Percentiles rank a stretch among this genome's conserved stretches.
Conservation (phyloP, 2,113 vertebrate species). For the Monarcha castaneiventris region DNA sequence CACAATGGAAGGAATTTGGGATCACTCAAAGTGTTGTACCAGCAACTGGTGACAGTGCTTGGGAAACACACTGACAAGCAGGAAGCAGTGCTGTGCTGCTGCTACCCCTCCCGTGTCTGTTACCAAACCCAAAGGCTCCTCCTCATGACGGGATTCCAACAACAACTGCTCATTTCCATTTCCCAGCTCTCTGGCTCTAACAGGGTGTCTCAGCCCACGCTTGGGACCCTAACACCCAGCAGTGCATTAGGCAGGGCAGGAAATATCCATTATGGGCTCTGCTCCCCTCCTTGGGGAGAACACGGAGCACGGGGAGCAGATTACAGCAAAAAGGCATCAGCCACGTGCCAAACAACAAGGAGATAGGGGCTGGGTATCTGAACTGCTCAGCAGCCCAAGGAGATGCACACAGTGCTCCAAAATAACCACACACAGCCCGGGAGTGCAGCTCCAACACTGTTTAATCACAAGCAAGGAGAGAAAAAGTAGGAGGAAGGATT, state of each 20-base stretch:
- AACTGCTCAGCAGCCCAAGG: not conserved
- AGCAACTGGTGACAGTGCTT: rapidly evolving
- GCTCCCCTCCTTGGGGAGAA: not conserved
- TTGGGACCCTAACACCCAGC: not conserved
- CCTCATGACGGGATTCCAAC: not conserved
- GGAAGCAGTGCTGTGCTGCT: rapidly evolving
- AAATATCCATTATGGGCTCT: not conserved
- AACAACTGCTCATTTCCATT: not conserved
- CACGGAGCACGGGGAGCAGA: not conserved
- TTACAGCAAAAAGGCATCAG: not conserved
- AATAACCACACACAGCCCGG: not conserved
- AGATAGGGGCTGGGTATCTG: rapidly evolving
- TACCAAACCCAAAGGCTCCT: not conserved
- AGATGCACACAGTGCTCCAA: not conserved
- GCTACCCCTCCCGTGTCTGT: rapidly evolving
- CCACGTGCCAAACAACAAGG: not conserved
- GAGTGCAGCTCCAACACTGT: not conserved
- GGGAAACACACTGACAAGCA: not conserved
- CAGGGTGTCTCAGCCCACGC: not conserved
- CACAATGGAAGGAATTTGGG: not conserved
- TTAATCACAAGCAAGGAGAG: not conserved
- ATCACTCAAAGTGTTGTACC: not conserved
- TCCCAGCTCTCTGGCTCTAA: not conserved
- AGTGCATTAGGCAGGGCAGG: not conserved
- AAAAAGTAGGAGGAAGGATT: not conserved